Evolutionary conservation across 2,113 vertebrate species (phyloP).

Genomic region (Periophthalmus modestus): DNA sequence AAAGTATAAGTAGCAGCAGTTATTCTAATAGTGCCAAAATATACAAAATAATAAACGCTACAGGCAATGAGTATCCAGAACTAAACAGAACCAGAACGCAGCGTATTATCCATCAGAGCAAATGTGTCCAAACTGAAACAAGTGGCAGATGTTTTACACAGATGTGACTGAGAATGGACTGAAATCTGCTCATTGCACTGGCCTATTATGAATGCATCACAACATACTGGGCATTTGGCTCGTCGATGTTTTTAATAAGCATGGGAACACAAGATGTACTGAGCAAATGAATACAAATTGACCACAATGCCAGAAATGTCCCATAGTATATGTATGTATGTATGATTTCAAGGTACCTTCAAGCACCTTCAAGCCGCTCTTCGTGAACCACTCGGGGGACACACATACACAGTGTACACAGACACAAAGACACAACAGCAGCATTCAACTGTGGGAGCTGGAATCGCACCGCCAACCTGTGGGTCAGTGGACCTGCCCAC

Average conservation of each 20-base stretch:
- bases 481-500: too few relatives aligned
- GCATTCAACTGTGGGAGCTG: too few relatives aligned
- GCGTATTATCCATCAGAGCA: neutral
- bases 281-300: too few relatives aligned
- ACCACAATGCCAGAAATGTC: too few relatives aligned
- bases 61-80: neutral
- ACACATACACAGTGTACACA: too few relatives aligned
- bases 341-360: too few relatives aligned
- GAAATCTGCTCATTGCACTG: neutral
- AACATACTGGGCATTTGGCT: neutral
- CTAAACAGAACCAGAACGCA: slow-evolving; percentile 26
- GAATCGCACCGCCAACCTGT: too few relatives aligned
- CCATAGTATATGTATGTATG: too few relatives aligned
- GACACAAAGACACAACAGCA: too few relatives aligned
- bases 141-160: slow-evolving; percentile 40
- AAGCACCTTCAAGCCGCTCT: too few relatives aligned
- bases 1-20: neutral
- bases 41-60: neutral
- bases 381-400: too few relatives aligned
- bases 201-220: neutral
- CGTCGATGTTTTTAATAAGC: neutral
- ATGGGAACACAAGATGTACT: neutral
- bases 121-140: slow-evolving; percentile 9
- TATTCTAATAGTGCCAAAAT: neutral
- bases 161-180: slow-evolving; percentile 13